Evolutionary conservation across 1,140 invertebrate species (phyloP).

Genomic region (Trypoxylus dichotomus): DNA sequence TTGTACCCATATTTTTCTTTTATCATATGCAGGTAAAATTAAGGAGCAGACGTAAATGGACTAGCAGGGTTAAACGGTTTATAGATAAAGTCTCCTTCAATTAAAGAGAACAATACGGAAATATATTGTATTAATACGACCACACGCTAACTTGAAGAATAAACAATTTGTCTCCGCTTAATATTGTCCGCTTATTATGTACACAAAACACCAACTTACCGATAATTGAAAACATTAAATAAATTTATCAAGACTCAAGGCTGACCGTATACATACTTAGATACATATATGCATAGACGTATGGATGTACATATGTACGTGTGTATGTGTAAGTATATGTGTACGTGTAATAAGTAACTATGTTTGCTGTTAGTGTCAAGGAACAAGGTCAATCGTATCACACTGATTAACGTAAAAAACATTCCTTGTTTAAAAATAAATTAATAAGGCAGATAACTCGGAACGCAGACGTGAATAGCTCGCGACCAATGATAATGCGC

Average conservation of each 20-base stretch:
- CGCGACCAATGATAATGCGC: background rate
- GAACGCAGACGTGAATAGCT: conserved; percentile 1
- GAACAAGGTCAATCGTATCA: conserved; percentile 28
- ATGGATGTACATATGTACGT: background rate
- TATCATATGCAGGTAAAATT: no score
- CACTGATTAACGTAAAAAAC: conserved; percentile 29
- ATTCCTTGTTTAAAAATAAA: conserved; percentile 28
- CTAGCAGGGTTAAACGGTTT: no score
- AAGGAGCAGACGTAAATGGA: no score
- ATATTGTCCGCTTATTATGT: conserved; percentile 4
- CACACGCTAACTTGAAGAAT: background rate
- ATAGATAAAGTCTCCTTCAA: no score
- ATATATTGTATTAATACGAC: background rate
- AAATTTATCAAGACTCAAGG: conserved; percentile 19
- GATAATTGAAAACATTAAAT: conserved; percentile 25
- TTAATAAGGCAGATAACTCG: conserved; percentile 22
- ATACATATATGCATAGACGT: no score
- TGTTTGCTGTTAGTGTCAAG: conserved; percentile 29
- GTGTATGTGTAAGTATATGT: background rate
- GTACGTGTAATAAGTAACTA: background rate
- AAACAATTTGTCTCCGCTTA: conserved; percentile 10
- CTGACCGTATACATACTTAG: background rate
- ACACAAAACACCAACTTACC: background rate
- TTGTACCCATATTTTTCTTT: no score
- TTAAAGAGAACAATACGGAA: background rate